phyloP scores from a whole-genome alignment of 2,113 vertebrate species.

The Apteryx owenii region DNA sequence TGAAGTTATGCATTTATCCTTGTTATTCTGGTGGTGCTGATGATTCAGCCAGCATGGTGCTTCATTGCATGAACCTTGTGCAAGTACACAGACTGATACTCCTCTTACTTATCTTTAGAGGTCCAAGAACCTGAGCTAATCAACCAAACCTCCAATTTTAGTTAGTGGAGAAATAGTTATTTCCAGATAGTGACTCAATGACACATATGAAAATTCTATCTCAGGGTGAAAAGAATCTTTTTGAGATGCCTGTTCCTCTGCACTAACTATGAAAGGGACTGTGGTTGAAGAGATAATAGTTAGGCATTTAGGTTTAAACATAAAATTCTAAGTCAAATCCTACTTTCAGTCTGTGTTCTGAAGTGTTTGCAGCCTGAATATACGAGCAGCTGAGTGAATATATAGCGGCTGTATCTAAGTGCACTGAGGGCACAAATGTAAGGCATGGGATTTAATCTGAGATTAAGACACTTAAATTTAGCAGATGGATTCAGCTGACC shows the following conservation, averaged over 20 bases:
- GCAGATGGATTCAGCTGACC: neutral
- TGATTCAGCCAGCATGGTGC: neutral
- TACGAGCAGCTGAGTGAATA: neutral
- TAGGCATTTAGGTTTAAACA: neutral
- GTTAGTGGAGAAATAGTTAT: neutral
- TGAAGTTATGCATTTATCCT: neutral
- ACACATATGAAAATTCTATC: neutral
- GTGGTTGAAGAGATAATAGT: neutral
- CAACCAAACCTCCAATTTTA: neutral
- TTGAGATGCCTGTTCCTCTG: neutral
- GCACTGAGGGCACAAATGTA: neutral
- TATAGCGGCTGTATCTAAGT: neutral
- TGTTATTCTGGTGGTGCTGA: neutral
- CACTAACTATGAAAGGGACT: neutral
- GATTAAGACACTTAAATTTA: neutral
- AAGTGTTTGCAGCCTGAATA: neutral
- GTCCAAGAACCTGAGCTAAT: neutral
- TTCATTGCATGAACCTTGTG: neutral
- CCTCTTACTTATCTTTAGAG: neutral
- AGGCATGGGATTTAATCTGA: neutral
- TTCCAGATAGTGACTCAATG: neutral
- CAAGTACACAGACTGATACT: neutral
- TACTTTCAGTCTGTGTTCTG: neutral
- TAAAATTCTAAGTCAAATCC: no score
- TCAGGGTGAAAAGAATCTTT: neutral